A percentile compares a stretch with the other conserved stretches of the same genome.
These are phyloP conservation scores for Sminthurinus aureus DNA, from an alignment of 2,888 invertebrate genomes.

Conservation along the genomic window DNA sequence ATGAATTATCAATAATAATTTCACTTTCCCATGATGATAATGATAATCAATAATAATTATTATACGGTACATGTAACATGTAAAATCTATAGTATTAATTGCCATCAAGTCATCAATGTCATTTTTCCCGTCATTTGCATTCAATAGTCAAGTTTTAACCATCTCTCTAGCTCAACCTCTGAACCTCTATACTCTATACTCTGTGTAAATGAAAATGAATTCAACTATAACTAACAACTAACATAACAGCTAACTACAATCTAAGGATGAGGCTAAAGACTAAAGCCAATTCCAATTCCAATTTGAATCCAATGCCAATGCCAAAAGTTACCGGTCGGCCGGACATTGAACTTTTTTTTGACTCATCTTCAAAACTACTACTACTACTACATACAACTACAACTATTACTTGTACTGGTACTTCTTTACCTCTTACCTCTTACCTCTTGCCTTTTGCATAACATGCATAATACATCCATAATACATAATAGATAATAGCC, in stretches of 20 bases:
- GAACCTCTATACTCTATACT: no score
- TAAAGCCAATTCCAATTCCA: no score
- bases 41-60: no score
- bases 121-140: slow-evolving; percentile 34
- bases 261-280: no score
- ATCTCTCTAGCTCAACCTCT: no score
- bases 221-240: slow-evolving; percentile 6
- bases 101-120: slow-evolving; percentile 32
- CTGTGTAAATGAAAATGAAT: background rate
- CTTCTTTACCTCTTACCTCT: background rate
- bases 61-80: no score
- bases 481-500: no score
- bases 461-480: no score
- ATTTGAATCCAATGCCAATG: background rate
- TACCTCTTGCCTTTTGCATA: no score
- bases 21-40: no score
- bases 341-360: slow-evolving; percentile 39
- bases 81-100: no score
- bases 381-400: slow-evolving; percentile 7
- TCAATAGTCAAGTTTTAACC: background rate
- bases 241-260: background rate
- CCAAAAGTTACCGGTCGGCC: slow-evolving; percentile 35
- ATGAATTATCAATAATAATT: no score
- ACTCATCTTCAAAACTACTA: slow-evolving; percentile 32
- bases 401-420: background rate